Evolutionary conservation across 2,797 vertebrate species (phyloP), one percentile per base, ranked within the genome.

Genomic region (Chloroceryle inda): DNA sequence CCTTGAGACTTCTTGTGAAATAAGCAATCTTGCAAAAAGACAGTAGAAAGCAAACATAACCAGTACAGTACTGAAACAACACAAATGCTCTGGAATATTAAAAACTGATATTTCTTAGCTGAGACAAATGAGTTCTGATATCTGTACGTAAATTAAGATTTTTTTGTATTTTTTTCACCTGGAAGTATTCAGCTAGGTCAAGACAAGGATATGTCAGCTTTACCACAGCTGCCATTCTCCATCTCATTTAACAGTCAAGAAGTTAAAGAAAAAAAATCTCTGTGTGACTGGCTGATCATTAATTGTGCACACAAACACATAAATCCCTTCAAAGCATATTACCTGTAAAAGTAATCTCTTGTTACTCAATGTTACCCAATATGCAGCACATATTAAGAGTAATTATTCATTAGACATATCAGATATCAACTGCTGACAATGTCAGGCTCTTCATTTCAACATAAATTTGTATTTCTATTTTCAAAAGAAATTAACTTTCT

Each of bases 1-100:
- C 63, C 76, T 86, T 64, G 50, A 96, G 63, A 94, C 33, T 76
- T 15, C 24, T 80, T 59, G 37, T 86, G 80, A 96, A 68, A 52
- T 52, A 52, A 52, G 49, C 26, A 10, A 67, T 90, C 59, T 85
- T 74, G 61, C 29, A 87, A 67, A 69, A 92, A 79, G 24, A 85
- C 10, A 96, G 42, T 16, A 69, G 81, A 94, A 94, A 85, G 71
- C 27, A 97, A 94, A 93, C 24, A 91, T 21, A 94, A 88, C 26
- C 38, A 90, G 11, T 27, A 31, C 5, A 90, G 37, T 10, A 63
- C 1, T 91, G 45, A 97, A 96, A 92, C 23, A 91, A 95, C 61
- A 45, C 17, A 94, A 95, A 87, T 78, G 67, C 61, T 83, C 33
- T 47, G 37, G 56, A 87, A 95, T 79, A 94, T 52, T 86, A 79